Percentiles rank a stretch among this genome's conserved stretches.
Evolutionary conservation across 2,888 invertebrate genomes (phyloP).

Genomic region (Dryococelus australis): DNA sequence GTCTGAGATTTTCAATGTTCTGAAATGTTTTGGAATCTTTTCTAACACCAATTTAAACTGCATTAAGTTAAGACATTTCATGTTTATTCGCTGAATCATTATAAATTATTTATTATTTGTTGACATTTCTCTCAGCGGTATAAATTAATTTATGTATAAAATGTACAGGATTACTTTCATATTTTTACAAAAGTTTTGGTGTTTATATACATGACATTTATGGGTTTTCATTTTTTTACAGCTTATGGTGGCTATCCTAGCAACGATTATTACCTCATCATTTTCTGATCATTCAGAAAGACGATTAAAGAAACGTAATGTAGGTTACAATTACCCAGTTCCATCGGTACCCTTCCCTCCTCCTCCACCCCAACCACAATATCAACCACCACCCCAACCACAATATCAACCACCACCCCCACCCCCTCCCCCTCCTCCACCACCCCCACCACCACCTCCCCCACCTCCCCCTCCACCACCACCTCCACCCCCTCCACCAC

Average conservation of each 20-base stretch:
- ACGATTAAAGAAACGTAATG: background rate
- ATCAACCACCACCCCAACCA: background rate
- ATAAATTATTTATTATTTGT: no score
- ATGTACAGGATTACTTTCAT: no score
- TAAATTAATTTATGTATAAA: no score
- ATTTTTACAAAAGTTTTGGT: no score
- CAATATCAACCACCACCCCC: background rate
- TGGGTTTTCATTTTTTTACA: background rate
- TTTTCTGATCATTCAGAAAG: background rate
- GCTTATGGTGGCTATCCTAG: constrained; percentile 5
- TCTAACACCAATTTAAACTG: no score
- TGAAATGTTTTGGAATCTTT: no score
- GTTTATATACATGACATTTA: background rate
- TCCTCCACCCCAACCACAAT: background rate
- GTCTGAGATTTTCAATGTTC: no score
- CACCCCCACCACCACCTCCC: background rate
- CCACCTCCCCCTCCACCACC: constrained; percentile 12
- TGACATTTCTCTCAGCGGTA: no score
- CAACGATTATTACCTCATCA: background rate
- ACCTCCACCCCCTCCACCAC: background rate
- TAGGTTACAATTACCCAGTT: background rate
- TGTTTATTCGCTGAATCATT: no score
- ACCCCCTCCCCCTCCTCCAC: background rate
- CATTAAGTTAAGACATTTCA: no score
- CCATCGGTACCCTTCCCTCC: constrained; percentile 26